Percentiles rank a stretch among this genome's conserved stretches.
Evolutionary conservation across 2,113 vertebrate species (phyloP).

Genomic region (Phalacrocorax brasilianus): DNA sequence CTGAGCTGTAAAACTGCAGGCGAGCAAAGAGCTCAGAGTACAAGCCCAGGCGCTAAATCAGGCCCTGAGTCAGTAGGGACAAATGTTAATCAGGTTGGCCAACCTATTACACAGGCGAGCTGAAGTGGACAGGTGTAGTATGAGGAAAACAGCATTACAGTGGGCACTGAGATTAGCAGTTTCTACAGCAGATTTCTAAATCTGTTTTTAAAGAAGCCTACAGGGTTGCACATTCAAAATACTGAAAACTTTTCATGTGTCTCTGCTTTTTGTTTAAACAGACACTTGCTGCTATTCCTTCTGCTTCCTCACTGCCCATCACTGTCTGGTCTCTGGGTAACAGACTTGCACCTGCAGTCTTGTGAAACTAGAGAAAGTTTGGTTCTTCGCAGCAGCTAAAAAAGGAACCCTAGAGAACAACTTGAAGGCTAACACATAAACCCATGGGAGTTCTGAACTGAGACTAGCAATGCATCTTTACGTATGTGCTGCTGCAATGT

Average conservation of each 20-base stretch:
- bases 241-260: neutral
- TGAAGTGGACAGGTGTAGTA: neutral
- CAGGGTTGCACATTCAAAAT: neutral
- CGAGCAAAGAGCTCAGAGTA: neutral
- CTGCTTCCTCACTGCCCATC: neutral
- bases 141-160: neutral
- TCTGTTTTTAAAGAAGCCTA: neutral
- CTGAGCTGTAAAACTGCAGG: neutral
- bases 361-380: neutral
- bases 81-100: neutral
- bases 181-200: neutral
- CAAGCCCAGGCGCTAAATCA: neutral
- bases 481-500: neutral
- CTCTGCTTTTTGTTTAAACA: neutral
- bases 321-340: neutral
- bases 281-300: neutral
- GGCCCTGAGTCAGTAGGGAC: neutral
- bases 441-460: neutral
- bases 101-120: neutral
- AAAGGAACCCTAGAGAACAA: neutral
- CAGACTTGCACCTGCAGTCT: slow-evolving; percentile 11
- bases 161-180: neutral
- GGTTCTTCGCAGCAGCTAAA: neutral
- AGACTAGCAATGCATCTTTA: neutral
- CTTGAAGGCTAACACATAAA: neutral